phyloP scores from a whole-genome alignment of 2,888 invertebrate species.

The Thera obeliscata region DNA sequence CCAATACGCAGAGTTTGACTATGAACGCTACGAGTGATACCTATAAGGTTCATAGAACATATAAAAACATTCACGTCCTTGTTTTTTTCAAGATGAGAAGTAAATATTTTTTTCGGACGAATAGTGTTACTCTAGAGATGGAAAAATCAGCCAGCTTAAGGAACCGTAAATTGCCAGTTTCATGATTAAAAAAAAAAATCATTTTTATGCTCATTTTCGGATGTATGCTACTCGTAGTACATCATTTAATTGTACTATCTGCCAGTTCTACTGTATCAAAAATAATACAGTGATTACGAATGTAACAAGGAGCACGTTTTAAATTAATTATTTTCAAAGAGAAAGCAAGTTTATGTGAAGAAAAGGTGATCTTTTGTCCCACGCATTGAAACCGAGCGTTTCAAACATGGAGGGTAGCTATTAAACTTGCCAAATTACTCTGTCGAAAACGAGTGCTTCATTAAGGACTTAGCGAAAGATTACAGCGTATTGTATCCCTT shows the following conservation, averaged over 20 bases:
- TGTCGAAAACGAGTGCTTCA: conserved; percentile 49
- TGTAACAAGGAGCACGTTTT: conserved; percentile 23
- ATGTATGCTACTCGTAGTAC: too few relatives aligned
- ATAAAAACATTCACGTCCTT: too few relatives aligned
- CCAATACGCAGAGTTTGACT: background rate
- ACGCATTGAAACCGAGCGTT: conserved; percentile 31
- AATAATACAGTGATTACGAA: too few relatives aligned
- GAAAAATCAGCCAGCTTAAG: too few relatives aligned
- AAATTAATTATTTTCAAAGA: conserved; percentile 32
- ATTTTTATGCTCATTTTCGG: too few relatives aligned
- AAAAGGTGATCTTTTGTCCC: conserved; percentile 34
- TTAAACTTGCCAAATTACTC: conserved; percentile 51
- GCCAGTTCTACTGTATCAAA: too few relatives aligned
- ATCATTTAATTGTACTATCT: too few relatives aligned
- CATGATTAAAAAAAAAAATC: too few relatives aligned
- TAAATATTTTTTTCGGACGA: too few relatives aligned
- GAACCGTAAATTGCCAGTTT: too few relatives aligned
- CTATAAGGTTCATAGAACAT: background rate
- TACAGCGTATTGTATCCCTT: conserved; percentile 45
- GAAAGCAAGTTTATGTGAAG: conserved; percentile 15
- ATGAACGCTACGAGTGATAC: background rate
- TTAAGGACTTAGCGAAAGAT: conserved; percentile 52
- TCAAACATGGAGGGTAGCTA: conserved; percentile 40
- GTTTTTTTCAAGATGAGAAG: too few relatives aligned
- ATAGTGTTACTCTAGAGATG: too few relatives aligned